Conservation (phyloP, 2,797 vertebrate species). For the Channallabes apus region DNA sequence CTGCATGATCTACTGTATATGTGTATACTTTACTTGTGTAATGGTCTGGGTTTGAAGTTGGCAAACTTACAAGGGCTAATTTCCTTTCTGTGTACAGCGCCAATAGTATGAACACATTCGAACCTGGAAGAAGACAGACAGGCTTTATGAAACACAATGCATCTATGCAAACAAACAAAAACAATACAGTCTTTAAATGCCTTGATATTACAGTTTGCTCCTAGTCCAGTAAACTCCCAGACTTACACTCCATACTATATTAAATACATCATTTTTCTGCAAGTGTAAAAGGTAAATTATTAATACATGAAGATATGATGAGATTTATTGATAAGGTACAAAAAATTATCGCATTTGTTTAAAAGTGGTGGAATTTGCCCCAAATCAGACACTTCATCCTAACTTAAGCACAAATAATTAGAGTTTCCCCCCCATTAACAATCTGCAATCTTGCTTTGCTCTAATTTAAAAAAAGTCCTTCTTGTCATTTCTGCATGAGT, state of each 20-base stretch:
- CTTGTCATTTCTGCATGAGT: neutral
- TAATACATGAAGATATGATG: neutral
- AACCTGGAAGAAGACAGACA: slow-evolving; percentile 65
- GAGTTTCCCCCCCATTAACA: neutral
- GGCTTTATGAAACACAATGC: neutral
- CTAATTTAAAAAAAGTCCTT: neutral
- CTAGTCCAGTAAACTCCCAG: neutral
- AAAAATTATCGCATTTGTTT: neutral
- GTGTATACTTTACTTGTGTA: neutral
- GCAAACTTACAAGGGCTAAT: slow-evolving; percentile 73
- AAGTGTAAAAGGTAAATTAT: neutral
- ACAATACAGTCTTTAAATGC: neutral
- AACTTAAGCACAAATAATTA: neutral
- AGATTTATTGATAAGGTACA: neutral
- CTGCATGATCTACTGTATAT: neutral
- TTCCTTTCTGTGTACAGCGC: slow-evolving; percentile 77
- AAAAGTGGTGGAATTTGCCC: neutral
- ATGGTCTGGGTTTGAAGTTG: neutral
- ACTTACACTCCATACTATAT: neutral
- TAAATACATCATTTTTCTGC: neutral
- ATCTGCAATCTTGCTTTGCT: neutral
- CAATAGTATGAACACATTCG: slow-evolving; percentile 73
- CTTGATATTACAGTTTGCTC: neutral
- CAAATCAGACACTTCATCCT: neutral
- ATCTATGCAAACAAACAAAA: neutral